Conservation (phyloP, 1,140 invertebrate genomes). For the Drosophila teissieri region DNA sequence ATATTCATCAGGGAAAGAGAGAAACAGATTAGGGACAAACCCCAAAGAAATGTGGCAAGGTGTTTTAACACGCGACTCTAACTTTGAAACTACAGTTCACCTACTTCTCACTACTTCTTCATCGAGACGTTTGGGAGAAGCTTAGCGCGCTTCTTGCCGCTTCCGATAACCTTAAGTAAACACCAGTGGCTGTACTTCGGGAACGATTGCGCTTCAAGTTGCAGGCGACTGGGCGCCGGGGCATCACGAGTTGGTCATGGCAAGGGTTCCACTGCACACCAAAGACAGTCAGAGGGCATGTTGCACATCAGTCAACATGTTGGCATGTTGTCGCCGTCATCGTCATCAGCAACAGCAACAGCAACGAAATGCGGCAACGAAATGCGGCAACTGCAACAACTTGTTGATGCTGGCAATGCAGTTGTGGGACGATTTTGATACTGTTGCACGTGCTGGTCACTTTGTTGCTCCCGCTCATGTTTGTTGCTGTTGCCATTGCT, state of each 20-base stretch:
- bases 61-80: background rate
- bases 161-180: background rate
- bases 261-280: constrained; percentile 25
- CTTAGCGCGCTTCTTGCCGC: background rate
- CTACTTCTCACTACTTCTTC: too few relatives aligned
- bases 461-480: background rate
- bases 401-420: constrained; percentile 40
- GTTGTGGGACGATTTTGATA: background rate
- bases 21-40: background rate
- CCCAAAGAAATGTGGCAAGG: background rate
- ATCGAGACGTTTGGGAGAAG: too few relatives aligned
- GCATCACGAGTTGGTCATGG: constrained; percentile 61
- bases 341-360: constrained; percentile 29
- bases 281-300: constrained; percentile 6
- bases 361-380: constrained; percentile 18
- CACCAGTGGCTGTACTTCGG: background rate
- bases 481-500: background rate
- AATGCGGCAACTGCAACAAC: constrained; percentile 45
- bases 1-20: background rate
- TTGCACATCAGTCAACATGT: constrained; percentile 25
- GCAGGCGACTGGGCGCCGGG: constrained; percentile 44
- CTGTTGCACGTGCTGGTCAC: background rate
- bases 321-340: constrained; percentile 65
- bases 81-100: too few relatives aligned
- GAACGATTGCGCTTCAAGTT: background rate